phyloP scores from a whole-genome alignment of 2,888 invertebrate genomes.

The Scaptomyza reducta region DNA sequence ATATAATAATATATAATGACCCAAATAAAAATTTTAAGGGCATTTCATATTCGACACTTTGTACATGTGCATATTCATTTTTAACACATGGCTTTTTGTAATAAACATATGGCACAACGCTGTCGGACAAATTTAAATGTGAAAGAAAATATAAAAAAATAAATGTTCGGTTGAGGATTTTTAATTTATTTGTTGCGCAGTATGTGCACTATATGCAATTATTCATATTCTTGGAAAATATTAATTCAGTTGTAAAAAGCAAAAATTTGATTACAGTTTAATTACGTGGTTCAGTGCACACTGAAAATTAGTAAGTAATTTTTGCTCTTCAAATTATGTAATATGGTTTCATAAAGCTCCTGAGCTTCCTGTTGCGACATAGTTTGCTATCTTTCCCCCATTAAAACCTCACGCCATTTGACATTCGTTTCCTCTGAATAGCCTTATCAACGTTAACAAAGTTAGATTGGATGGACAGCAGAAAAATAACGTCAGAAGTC shows the following conservation, averaged over 20 bases:
- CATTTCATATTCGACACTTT: not conserved
- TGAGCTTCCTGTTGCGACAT: not conserved
- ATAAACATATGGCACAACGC: conserved; percentile 2
- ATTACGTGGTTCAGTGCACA: not conserved
- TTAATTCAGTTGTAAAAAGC: conserved; percentile 1
- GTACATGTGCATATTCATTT: not conserved
- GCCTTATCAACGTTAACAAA: conserved; percentile 34
- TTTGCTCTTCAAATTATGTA: not conserved
- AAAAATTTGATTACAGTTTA: not conserved
- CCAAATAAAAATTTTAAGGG: not conserved
- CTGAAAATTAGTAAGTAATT: not conserved
- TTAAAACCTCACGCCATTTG: conserved; percentile 4
- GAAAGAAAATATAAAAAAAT: not conserved
- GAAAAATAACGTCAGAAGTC: conserved; percentile 17
- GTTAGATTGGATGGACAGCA: conserved; percentile 23
- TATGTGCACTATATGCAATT: not conserved
- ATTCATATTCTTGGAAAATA: not conserved
- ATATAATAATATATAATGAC: too few relatives aligned
- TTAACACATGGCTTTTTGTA: conserved; percentile 25
- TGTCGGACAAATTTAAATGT: conserved; percentile 10
- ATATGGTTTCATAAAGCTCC: not conserved
- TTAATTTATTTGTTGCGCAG: conserved; percentile 8
- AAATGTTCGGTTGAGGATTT: conserved; percentile 1
- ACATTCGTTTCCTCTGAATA: conserved; percentile 12
- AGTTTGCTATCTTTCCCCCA: not conserved